phyloP scores from a whole-genome alignment of 2,888 invertebrate genomes.

The Imbricaverruca yamaguchii region DNA sequence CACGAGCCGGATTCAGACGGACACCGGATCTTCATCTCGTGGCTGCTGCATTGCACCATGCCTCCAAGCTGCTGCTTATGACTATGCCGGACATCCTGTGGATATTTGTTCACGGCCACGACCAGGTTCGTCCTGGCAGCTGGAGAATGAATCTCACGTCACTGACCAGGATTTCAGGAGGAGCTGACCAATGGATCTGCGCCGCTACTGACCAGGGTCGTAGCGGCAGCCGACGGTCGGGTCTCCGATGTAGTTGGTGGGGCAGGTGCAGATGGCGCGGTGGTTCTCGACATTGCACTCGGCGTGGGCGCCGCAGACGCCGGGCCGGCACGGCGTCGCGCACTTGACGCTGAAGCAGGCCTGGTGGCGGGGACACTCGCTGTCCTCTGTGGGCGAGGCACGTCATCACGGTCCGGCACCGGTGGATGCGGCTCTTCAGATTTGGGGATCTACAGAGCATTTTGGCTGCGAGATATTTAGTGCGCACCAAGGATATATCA shows the following conservation, averaged over 20 bases:
- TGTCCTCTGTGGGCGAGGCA: slow-evolving; percentile 50
- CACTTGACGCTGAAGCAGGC: slow-evolving; percentile 70
- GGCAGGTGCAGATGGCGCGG: slow-evolving; percentile 47
- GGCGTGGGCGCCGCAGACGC: slow-evolving; percentile 66
- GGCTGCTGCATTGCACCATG: too few species aligned
- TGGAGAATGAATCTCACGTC: too few species aligned
- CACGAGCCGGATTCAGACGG: too few species aligned
- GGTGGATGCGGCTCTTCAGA: slow-evolving; percentile 40
- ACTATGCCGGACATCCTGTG: too few species aligned
- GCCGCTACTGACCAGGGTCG: slow-evolving; percentile 26
- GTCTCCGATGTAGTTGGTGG: slow-evolving; percentile 67
- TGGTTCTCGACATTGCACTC: slow-evolving; percentile 64
- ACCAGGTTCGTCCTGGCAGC: too few species aligned
- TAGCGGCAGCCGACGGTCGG: slow-evolving; percentile 58
- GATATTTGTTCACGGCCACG: too few species aligned
- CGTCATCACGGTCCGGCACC: slow-evolving; percentile 34
- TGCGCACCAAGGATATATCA: too few species aligned
- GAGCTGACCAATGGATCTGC: background rate
- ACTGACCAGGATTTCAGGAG: too few species aligned
- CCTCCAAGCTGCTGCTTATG: too few species aligned
- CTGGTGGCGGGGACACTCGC: slow-evolving; percentile 63
- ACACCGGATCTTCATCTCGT: too few species aligned
- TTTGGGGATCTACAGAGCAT: too few species aligned
- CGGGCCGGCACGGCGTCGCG: slow-evolving; percentile 68
- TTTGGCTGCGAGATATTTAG: too few species aligned